Conservation (phyloP, 2,113 vertebrate genomes). For the Acinonyx jubatus region DNA sequence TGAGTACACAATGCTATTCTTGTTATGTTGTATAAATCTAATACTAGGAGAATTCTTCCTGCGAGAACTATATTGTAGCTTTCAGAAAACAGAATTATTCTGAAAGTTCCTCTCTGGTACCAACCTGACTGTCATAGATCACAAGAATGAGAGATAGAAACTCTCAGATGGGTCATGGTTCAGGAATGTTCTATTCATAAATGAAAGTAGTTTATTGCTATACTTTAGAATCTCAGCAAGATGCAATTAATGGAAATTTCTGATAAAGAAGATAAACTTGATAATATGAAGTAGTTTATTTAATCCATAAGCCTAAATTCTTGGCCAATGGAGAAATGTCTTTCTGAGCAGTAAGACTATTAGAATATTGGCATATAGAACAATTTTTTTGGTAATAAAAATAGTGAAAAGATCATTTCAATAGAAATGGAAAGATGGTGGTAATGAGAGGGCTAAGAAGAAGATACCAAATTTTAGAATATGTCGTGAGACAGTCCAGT, state of each 20-base stretch:
- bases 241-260: background rate
- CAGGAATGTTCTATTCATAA: background rate
- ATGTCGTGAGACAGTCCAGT: background rate
- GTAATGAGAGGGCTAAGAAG: background rate
- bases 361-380: background rate
- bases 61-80: background rate
- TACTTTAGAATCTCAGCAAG: background rate
- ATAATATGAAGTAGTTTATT: background rate
- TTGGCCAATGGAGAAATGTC: background rate
- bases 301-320: background rate
- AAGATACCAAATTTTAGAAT: background rate
- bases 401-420: background rate
- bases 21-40: background rate
- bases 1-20: background rate
- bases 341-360: slow-evolving; percentile 7
- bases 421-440: background rate
- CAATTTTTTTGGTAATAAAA: slow-evolving; percentile 12
- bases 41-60: background rate
- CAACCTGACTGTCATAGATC: background rate
- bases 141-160: background rate
- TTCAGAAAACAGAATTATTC: slow-evolving; percentile 26
- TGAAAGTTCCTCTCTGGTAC: background rate
- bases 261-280: background rate
- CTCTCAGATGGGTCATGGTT: background rate
- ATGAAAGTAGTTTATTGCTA: slow-evolving; percentile 13